A percentile compares a stretch with the other conserved stretches of the same genome.
phyloP scores from a whole-genome alignment of 2,888 invertebrate genomes.

The Thumatha senex region DNA sequence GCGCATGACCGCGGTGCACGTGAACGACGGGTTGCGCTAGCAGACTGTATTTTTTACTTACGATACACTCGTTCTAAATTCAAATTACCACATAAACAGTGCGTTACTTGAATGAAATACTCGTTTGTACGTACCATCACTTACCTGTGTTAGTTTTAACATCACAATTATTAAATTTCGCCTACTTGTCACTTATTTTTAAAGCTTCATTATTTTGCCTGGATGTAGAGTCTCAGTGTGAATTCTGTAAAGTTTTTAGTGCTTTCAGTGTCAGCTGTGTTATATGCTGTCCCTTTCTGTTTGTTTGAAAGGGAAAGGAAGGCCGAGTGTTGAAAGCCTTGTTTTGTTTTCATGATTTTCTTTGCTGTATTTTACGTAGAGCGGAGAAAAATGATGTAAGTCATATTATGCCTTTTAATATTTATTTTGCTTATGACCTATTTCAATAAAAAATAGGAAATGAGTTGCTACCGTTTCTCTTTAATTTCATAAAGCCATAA shows the following conservation, averaged over 20 bases:
- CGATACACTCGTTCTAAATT: constrained; percentile 57
- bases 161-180: constrained; percentile 48
- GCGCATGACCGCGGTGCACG: constrained; percentile 72
- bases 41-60: constrained; percentile 62
- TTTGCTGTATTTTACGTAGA: constrained; percentile 59
- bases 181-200: constrained; percentile 44
- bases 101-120: constrained; percentile 46
- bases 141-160: constrained; percentile 40
- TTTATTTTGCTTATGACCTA: constrained; percentile 13
- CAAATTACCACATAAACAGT: constrained; percentile 52
- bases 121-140: constrained; percentile 41
- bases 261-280: constrained; percentile 78
- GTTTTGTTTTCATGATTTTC: constrained; percentile 75
- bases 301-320: constrained; percentile 72
- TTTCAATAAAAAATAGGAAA: not conserved
- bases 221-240: constrained; percentile 55
- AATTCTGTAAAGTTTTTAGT: constrained; percentile 74
- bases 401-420: constrained; percentile 33
- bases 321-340: constrained; percentile 61
- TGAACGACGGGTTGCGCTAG: constrained; percentile 55
- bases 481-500: no score
- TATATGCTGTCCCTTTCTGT: constrained; percentile 65
- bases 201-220: constrained; percentile 45
- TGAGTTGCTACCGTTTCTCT: no score
- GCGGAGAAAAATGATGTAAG: constrained; percentile 72